Conservation (phyloP, 2,888 invertebrate genomes). For the Pachycephus smyrnensis region DNA sequence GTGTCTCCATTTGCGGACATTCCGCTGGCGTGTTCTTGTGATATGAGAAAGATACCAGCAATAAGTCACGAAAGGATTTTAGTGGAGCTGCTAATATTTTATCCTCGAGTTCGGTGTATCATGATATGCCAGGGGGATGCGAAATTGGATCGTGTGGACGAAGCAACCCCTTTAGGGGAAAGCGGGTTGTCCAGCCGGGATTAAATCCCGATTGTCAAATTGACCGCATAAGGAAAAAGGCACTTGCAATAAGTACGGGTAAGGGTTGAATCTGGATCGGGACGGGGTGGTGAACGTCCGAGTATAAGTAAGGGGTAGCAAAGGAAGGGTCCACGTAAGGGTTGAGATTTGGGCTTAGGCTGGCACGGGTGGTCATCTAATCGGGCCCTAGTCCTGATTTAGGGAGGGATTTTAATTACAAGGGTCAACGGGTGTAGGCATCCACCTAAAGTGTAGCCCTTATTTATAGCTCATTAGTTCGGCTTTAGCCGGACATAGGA, state of each 20-base stretch:
- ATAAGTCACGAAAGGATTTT: not conserved
- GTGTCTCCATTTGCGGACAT: not conserved
- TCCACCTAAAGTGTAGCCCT: constrained; percentile 31
- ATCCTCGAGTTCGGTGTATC: not conserved
- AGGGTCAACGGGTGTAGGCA: constrained; percentile 54
- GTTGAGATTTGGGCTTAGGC: constrained; percentile 42
- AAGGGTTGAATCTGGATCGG: not conserved
- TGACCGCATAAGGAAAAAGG: constrained; percentile 17
- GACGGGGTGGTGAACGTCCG: constrained; percentile 10
- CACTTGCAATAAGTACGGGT: not conserved
- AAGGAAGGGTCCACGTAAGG: constrained; percentile 22
- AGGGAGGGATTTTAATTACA: constrained; percentile 62
- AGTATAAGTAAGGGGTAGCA: constrained; percentile 22
- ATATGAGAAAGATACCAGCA: not conserved
- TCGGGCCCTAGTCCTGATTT: constrained; percentile 60
- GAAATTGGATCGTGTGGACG: not conserved
- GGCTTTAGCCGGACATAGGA: constrained; percentile 46
- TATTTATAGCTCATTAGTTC: constrained; percentile 59
- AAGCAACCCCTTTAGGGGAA: not conserved
- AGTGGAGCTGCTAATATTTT: not conserved
- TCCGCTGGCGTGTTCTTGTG: not conserved
- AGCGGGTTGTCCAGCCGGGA: not conserved
- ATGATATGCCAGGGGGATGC: not conserved
- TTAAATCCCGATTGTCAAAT: constrained; percentile 19
- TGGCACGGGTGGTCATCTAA: constrained; percentile 47